Conservation (phyloP, 53 echinoderm and acorn worm species). For the Echinarachnius parma region DNA sequence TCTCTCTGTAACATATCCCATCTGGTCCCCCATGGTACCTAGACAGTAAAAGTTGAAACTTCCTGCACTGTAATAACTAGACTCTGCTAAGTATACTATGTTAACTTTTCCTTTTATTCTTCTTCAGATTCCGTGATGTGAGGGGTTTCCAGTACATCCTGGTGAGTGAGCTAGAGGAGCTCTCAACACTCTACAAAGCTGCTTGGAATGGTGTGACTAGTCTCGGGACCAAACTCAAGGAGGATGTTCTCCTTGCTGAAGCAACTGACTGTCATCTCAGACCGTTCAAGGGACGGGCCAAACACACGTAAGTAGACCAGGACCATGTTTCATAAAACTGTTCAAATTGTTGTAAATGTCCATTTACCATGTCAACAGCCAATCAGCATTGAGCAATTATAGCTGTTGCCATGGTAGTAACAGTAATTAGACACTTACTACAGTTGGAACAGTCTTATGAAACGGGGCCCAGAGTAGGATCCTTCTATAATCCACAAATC, state of each 20-base stretch:
- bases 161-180: conserved; percentile 54
- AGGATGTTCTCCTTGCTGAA: conserved; percentile 52
- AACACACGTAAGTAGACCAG: conserved; percentile 93
- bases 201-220: conserved; percentile 43
- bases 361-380: background rate
- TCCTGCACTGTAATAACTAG: too few relatives aligned
- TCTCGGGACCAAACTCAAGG: conserved; percentile 34
- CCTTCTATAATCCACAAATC: too few relatives aligned
- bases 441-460: too few relatives aligned
- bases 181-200: conserved; percentile 40
- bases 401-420: too few relatives aligned
- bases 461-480: too few relatives aligned
- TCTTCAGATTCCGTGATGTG: conserved; percentile 58
- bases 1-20: conserved; percentile 42
- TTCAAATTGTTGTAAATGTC: too few relatives aligned
- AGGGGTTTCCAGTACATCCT: conserved; percentile 78
- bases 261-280: conserved; percentile 90
- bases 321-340: too few relatives aligned
- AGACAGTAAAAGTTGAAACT: too few relatives aligned
- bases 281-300: conserved; percentile 76
- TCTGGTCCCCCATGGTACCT: conserved; percentile 69
- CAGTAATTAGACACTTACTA: too few relatives aligned
- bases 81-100: too few relatives aligned
- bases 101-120: too few relatives aligned
- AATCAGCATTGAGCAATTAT: too few relatives aligned